Conservation (phyloP, 2,113 vertebrate species). For the Hydrolagus affinis region DNA sequence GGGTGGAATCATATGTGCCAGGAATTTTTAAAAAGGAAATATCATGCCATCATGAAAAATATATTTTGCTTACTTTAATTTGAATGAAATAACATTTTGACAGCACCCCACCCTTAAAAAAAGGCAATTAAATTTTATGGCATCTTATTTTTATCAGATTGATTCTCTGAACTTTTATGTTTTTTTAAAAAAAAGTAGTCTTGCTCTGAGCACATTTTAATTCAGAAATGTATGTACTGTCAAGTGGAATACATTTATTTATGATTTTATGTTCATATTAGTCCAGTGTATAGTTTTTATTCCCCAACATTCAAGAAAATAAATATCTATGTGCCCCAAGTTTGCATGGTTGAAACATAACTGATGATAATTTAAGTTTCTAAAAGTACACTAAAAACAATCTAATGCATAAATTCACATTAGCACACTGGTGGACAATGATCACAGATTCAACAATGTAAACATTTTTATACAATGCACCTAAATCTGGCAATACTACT, state of each 20-base stretch:
- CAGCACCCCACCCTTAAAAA: not conserved
- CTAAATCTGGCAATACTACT: too few species aligned
- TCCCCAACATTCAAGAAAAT: too few species aligned
- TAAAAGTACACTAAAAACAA: not conserved
- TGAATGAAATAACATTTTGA: not conserved
- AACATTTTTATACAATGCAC: too few species aligned
- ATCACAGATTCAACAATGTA: too few species aligned
- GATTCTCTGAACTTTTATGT: not conserved
- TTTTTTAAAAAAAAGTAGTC: not conserved
- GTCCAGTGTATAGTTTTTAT: not conserved
- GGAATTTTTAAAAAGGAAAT: not conserved
- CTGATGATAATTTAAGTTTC: not conserved
- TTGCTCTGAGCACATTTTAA: not conserved
- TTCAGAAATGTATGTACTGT: not conserved
- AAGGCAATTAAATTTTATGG: not conserved
- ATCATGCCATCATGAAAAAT: not conserved
- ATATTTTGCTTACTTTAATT: not conserved
- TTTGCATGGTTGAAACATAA: not conserved
- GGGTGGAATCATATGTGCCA: not conserved
- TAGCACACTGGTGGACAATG: too few species aligned
- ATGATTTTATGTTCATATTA: not conserved
- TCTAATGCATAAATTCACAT: not conserved
- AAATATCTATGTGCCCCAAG: too few species aligned
- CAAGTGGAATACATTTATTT: not conserved
- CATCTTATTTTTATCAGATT: not conserved